Conservation (phyloP, 2,888 invertebrate species). For the Onthophagus sagittarius region DNA sequence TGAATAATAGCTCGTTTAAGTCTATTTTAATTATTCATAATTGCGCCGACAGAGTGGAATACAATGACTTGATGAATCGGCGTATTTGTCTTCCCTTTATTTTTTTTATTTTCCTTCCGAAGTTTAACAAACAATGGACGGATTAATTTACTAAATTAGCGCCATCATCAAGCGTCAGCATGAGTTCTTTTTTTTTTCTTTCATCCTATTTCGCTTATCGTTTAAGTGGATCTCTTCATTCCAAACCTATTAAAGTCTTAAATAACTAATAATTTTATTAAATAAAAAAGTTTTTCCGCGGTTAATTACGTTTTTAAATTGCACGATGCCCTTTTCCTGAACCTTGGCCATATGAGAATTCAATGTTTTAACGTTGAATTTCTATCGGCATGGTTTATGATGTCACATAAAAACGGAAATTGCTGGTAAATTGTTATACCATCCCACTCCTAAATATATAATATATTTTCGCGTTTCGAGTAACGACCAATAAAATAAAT, state of each 20-base stretch:
- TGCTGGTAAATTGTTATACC: not conserved
- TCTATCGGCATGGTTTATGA: not conserved
- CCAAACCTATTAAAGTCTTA: not conserved
- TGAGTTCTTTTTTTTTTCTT: not conserved
- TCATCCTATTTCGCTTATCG: not conserved
- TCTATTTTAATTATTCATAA: conserved; percentile 11
- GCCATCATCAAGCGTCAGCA: not conserved
- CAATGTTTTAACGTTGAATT: not conserved
- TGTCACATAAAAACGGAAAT: not conserved
- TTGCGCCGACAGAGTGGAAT: conserved; percentile 5
- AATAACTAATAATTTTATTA: too few relatives aligned
- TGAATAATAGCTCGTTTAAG: conserved; percentile 5
- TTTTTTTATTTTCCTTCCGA: conserved; percentile 4
- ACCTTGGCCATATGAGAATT: not conserved
- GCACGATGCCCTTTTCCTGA: too few relatives aligned
- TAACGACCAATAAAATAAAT: not conserved
- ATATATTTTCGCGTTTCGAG: not conserved
- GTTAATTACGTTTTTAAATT: too few relatives aligned
- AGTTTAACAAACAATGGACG: not conserved
- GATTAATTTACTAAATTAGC: conserved; percentile 10
- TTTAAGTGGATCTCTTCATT: not conserved
- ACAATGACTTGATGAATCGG: conserved; percentile 7
- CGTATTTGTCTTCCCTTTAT: not conserved
- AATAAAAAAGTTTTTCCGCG: not conserved
- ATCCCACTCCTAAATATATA: not conserved